These are phyloP conservation scores for Paramuricea clavata DNA, from an alignment of 92 coral and sea anemone species.

Conservation along the genomic window DNA sequence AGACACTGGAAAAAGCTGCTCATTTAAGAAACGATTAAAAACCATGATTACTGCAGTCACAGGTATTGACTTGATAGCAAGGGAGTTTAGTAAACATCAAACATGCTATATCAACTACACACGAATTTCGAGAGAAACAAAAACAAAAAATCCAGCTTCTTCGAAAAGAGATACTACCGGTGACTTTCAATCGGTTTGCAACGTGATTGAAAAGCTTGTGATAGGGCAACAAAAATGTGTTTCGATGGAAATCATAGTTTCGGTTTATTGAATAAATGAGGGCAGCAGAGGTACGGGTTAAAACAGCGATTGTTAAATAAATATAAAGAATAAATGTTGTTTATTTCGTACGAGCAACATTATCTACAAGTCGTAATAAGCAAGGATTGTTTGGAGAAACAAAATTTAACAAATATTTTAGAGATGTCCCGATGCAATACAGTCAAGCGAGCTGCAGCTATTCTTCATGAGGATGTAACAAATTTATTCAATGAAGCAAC, in stretches of 20 bases:
- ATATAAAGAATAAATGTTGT: background rate
- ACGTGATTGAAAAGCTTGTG: background rate
- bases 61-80: constrained; percentile 24
- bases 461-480: constrained; percentile 11
- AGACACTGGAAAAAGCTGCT: constrained; percentile 29
- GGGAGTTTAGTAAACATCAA: constrained; percentile 21
- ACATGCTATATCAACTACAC: background rate
- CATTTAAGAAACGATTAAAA: background rate
- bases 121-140: background rate
- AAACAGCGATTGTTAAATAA: background rate
- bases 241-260: constrained; percentile 10
- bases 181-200: constrained; percentile 2
- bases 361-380: constrained; percentile 22
- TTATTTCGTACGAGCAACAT: background rate
- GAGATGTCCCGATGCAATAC: background rate
- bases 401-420: background rate
- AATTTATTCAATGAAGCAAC: background rate
- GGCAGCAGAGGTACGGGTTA: background rate
- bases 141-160: background rate
- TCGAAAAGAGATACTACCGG: background rate
- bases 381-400: background rate
- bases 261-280: background rate
- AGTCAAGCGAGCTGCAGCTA: constrained; percentile 33
- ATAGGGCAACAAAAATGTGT: background rate
- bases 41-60: constrained; percentile 33